Evolutionary conservation across 2,113 vertebrate genomes (phyloP).

Genomic region (Entomyzon cyanotis): DNA sequence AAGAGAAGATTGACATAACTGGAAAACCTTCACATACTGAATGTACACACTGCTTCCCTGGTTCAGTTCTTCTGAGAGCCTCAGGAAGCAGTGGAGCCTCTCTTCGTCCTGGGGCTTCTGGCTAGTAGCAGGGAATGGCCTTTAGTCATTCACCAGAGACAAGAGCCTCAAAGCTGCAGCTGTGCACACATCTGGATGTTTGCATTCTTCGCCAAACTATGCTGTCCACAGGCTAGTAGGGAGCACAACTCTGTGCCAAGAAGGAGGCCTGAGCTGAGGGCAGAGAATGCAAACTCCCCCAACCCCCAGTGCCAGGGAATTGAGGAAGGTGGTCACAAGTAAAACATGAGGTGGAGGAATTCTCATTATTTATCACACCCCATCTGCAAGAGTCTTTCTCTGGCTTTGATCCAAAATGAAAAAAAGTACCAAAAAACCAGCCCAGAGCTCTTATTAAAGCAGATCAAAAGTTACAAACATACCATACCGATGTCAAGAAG

Average conservation of each 20-base stretch:
- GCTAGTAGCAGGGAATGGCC: not conserved
- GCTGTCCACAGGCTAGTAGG: too few relatives aligned
- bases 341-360: not conserved
- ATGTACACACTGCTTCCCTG: not conserved
- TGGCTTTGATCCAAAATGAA: not conserved
- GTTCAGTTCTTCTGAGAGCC: not conserved
- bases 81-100: not conserved
- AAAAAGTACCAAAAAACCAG: not conserved
- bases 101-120: not conserved
- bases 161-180: not conserved
- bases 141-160: not conserved
- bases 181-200: fast-evolving
- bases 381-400: not conserved
- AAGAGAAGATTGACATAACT: not conserved
- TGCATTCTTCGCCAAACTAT: fast-evolving
- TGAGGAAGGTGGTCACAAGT: not conserved
- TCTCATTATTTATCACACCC: not conserved
- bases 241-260: fast-evolving
- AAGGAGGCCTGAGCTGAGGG: fast-evolving
- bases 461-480: not conserved
- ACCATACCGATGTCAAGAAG: fast-evolving
- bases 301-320: fast-evolving
- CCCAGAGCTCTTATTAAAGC: fast-evolving
- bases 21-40: not conserved
- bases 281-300: too few relatives aligned